Evolutionary conservation across 2,797 vertebrate species (phyloP).

Genomic region (Labroides dimidiatus): DNA sequence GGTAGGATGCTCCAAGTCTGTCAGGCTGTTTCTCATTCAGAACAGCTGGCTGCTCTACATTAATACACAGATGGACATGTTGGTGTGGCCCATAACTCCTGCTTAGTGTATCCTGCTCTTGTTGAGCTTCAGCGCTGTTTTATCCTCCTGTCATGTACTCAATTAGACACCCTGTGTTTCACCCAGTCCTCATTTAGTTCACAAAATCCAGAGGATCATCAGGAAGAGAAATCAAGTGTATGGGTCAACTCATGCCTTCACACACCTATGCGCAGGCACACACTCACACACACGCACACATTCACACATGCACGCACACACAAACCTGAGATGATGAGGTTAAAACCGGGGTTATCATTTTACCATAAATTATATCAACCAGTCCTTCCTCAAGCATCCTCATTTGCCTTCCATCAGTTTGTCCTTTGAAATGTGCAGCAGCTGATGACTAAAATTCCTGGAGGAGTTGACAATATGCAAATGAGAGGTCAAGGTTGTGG

Average conservation of each 20-base stretch:
- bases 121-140: slow-evolving; percentile 44
- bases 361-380: slow-evolving; percentile 39
- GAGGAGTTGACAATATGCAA: slow-evolving; percentile 65
- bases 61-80: slow-evolving; percentile 62
- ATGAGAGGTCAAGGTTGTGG: slow-evolving; percentile 67
- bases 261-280: not conserved
- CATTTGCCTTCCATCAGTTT: slow-evolving; percentile 31
- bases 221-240: slow-evolving; percentile 28
- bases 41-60: slow-evolving; percentile 66
- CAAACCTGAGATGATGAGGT: not conserved
- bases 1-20: slow-evolving; percentile 46
- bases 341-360: slow-evolving; percentile 28
- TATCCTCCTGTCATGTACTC: slow-evolving; percentile 48
- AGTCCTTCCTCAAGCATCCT: slow-evolving; percentile 24
- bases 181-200: slow-evolving; percentile 25
- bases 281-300: not conserved
- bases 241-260: not conserved
- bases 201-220: slow-evolving; percentile 29
- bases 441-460: slow-evolving; percentile 58
- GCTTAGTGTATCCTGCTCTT: slow-evolving; percentile 48
- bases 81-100: slow-evolving; percentile 47
- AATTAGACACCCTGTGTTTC: slow-evolving; percentile 39
- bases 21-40: slow-evolving; percentile 42
- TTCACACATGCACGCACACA: not conserved
- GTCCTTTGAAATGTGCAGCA: slow-evolving; percentile 51